phyloP scores from a whole-genome alignment of 2,888 invertebrate species.

The Caenorhabditis doughertyi region DNA sequence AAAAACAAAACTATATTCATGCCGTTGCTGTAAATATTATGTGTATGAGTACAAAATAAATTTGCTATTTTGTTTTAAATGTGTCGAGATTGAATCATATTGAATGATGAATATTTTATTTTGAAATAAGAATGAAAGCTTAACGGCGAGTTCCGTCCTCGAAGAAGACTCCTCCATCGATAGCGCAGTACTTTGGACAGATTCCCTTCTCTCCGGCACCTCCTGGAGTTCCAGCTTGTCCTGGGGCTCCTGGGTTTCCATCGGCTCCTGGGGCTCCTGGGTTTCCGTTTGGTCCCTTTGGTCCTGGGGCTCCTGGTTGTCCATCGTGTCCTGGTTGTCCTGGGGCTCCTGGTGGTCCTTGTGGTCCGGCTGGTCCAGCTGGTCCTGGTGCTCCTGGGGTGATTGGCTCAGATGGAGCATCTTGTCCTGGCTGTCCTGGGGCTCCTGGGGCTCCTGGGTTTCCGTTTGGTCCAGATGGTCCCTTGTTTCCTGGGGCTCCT shows the following conservation, averaged over 20 bases:
- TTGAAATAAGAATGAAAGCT: constrained; percentile 1
- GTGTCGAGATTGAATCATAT: not conserved
- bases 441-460: constrained; percentile 77
- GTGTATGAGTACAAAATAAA: constrained; percentile 20
- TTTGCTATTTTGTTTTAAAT: not conserved
- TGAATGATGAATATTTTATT: constrained; percentile 40
- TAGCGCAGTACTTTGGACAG: constrained; percentile 80
- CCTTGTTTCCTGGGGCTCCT: constrained; percentile 75
- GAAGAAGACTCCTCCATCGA: constrained; percentile 82
- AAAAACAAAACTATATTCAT: not conserved
- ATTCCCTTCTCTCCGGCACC: constrained; percentile 71
- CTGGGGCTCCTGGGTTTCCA: constrained; percentile 71
- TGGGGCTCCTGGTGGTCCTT: constrained; percentile 74
- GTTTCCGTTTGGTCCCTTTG: constrained; percentile 72
- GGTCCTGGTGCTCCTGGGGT: constrained; percentile 76
- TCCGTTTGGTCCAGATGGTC: constrained; percentile 75
- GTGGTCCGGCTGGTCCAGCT: constrained; percentile 69
- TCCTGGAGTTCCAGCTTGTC: constrained; percentile 72
- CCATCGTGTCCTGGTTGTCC: constrained; percentile 70
- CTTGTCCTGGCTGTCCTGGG: constrained; percentile 78
- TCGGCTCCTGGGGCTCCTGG: constrained; percentile 69
- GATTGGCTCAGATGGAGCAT: constrained; percentile 75
- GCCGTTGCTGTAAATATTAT: constrained; percentile 9
- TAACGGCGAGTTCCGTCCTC: constrained; percentile 77
- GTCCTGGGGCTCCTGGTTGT: constrained; percentile 69